Conservation (phyloP, 2,888 invertebrate species). For the Leucophora obtusa region DNA sequence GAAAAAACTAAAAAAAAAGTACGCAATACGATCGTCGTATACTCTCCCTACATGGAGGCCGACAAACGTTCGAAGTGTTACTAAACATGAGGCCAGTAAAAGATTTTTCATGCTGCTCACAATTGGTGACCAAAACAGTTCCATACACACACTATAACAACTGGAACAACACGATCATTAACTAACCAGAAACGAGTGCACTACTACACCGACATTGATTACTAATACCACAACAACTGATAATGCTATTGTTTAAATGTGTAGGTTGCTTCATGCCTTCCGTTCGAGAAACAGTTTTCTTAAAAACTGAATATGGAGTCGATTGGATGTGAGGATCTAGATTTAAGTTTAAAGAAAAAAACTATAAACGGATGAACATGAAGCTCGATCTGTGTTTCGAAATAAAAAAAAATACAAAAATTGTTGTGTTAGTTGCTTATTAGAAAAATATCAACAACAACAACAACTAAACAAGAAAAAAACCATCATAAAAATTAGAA, state of each 20-base stretch:
- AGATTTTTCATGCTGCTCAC: conserved; percentile 73
- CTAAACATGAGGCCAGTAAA: conserved; percentile 77
- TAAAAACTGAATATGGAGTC: conserved; percentile 34
- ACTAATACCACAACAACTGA: conserved; percentile 24
- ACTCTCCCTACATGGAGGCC: conserved; percentile 79
- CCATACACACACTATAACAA: conserved; percentile 49
- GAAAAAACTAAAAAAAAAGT: conserved; percentile 33
- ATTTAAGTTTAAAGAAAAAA: conserved; percentile 32
- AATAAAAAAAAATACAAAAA: not conserved
- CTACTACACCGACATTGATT: conserved; percentile 8
- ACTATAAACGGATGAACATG: conserved; percentile 28
- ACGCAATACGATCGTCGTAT: conserved; percentile 72
- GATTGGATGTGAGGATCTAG: conserved; percentile 55
- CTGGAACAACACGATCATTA: conserved; percentile 2
- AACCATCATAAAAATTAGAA: conserved; percentile 57
- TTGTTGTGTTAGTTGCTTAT: not conserved
- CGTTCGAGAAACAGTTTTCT: conserved; percentile 33
- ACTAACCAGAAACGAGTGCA: conserved; percentile 47
- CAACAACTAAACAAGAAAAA: not conserved
- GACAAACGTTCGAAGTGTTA: conserved; percentile 79
- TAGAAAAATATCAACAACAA: conserved; percentile 9
- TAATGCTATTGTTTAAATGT: conserved; percentile 1
- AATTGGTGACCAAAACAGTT: conserved; percentile 45
- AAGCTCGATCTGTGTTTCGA: conserved; percentile 21
- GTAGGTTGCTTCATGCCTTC: conserved; percentile 41